These are phyloP conservation scores for Setipinna tenuifilis DNA, from an alignment of 2,797 vertebrate species.

Conservation along the genomic window DNA sequence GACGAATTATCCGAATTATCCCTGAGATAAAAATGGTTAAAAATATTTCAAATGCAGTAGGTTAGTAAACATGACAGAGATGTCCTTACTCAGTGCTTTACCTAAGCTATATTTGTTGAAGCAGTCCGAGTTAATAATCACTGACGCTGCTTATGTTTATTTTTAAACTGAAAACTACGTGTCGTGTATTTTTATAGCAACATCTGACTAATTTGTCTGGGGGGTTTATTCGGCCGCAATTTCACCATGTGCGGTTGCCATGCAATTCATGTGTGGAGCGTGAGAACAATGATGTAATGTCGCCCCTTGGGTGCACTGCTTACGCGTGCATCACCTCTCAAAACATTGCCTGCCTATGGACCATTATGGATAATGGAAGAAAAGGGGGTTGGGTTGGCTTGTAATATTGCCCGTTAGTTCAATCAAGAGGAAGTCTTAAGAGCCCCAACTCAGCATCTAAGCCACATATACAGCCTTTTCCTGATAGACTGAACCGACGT, in stretches of 20 bases:
- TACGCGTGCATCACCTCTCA: slow-evolving; percentile 50
- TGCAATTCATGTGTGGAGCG: slow-evolving; percentile 40
- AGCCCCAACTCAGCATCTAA: neutral
- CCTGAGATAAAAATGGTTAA: no score
- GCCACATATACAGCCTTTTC: no score
- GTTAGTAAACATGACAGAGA: no score
- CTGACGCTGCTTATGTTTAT: neutral
- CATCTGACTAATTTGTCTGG: slow-evolving; percentile 20
- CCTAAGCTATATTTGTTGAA: no score
- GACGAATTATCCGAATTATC: no score
- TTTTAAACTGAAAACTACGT: neutral
- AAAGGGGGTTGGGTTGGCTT: neutral
- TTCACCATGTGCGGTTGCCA: slow-evolving; percentile 45
- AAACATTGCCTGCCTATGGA: neutral
- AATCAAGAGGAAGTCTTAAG: neutral
- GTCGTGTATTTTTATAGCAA: neutral
- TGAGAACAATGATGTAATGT: slow-evolving; percentile 62
- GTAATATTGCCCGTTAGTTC: neutral
- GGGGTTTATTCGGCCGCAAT: slow-evolving; percentile 21
- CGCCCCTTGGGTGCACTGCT: slow-evolving; percentile 48
- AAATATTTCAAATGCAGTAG: no score
- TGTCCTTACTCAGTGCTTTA: no score
- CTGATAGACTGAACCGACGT: neutral
- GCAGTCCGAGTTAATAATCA: neutral
- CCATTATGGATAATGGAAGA: neutral